phyloP scores from a whole-genome alignment of 2,888 invertebrate species.

The Drosophila nigritarsus region DNA sequence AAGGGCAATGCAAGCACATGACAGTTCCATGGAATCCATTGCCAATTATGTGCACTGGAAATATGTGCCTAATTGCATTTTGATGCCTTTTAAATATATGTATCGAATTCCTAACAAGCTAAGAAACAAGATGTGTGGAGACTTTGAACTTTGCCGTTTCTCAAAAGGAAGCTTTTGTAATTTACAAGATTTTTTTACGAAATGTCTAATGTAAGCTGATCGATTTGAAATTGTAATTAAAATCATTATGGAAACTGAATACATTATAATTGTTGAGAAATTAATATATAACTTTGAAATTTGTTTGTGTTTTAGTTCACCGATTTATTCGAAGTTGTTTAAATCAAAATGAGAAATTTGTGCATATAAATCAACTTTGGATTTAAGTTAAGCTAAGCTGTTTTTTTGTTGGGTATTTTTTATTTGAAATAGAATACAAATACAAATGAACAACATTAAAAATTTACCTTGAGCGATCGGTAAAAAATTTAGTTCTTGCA shows the following conservation, averaged over 20 bases:
- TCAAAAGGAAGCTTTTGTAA: not conserved
- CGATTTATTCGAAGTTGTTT: not conserved
- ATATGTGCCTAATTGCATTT: not conserved
- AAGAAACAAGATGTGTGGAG: fast-evolving
- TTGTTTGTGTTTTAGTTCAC: not conserved
- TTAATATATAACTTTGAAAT: not conserved
- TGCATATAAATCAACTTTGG: not conserved
- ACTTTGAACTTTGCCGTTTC: not conserved
- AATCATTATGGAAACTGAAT: not conserved
- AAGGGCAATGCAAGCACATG: slow-evolving; percentile 32
- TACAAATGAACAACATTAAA: not conserved
- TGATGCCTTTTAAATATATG: not conserved
- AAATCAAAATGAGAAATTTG: not conserved
- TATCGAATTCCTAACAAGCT: not conserved
- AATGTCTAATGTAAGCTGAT: not conserved
- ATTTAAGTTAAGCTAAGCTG: not conserved
- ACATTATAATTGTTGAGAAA: not conserved
- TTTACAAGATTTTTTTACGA: not conserved
- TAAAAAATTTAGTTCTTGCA: not conserved
- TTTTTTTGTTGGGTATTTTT: not conserved
- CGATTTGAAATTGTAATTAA: not conserved
- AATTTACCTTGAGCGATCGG: not conserved
- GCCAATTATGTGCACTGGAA: slow-evolving; percentile 9
- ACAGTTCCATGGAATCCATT: slow-evolving; percentile 7
- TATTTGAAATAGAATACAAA: not conserved